Evolutionary conservation across 2,888 invertebrate genomes (phyloP), one percentile per base, ranked within the genome.

Genomic region (Melanchra persicariae): DNA sequence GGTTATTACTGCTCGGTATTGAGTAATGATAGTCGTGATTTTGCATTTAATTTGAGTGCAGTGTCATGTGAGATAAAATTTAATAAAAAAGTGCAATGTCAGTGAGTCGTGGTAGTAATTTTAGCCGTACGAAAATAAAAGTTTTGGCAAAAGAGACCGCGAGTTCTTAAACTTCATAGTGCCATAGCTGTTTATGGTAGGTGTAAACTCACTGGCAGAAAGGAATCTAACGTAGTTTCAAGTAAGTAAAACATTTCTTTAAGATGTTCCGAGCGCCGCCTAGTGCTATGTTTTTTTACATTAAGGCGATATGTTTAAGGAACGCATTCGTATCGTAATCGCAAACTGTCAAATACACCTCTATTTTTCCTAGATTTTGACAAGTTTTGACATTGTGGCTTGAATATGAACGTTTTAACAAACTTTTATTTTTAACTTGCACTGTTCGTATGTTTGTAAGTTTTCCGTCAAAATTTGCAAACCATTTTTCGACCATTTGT

Each of bases 21-120:
- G 62, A 75, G 61, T 75, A 54, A 76, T 63, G 77, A 43, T 63
- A 69, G 68, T 69, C 69, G 74, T 74, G 77, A 70, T 63, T 69
- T 63, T 75, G 43, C 58, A 61, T 59, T 69, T 49, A 69, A 54
- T 34, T 54, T 67, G 49, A 49, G 62, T 75, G 75, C 26, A 63
- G 75, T 75, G 43, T 59, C 70, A 76, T 75, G 75, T 75, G 52
- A 75, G 74, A 49, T 63, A 47, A 5, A 52, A 54, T 26, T 52
- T 17, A 17, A 45, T 40, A 69, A 69, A 58, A 26, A 4, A 69
- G 57, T 61, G 69, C 40, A 76, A 75, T 75, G 76, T 49, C 59
- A 54, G 68, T 61, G 60, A 51, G 60, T 22, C 43, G 62, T 10
- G 75, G 77, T 70, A 75, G 70, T 70, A 26, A 59, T 62, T 75